Percentiles rank a stretch among this genome's conserved stretches.
These are phyloP conservation scores for Scaptomyza polygonia DNA, from an alignment of 2,888 invertebrate genomes.

Conservation along the genomic window DNA sequence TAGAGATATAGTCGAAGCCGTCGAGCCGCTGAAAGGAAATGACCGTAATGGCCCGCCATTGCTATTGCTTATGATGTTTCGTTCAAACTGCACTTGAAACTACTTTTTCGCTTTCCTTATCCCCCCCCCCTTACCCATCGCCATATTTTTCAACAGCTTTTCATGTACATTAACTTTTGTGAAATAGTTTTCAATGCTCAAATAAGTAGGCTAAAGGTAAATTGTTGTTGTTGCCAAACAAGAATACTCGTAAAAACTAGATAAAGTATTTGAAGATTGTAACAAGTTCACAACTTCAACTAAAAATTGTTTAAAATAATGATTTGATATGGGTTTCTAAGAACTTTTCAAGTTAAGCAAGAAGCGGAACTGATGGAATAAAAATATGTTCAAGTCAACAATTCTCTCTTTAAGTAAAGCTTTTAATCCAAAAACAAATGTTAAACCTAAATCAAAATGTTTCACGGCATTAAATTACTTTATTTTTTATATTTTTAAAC, in stretches of 20 bases:
- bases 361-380: neutral
- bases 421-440: too few relatives aligned
- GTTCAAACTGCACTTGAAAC: slow-evolving; percentile 62
- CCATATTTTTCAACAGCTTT: slow-evolving; percentile 11
- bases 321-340: neutral
- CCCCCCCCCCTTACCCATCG: neutral
- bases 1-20: slow-evolving; percentile 9
- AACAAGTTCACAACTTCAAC: neutral
- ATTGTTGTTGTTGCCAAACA: slow-evolving; percentile 7
- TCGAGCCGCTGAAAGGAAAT: slow-evolving; percentile 57
- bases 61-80: slow-evolving; percentile 72
- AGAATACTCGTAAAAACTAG: slow-evolving; percentile 10
- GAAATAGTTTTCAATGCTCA: neutral
- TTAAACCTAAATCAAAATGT: neutral
- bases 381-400: neutral
- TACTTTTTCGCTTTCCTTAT: slow-evolving; percentile 51
- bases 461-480: neutral
- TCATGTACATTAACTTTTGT: slow-evolving; percentile 35
- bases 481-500: neutral
- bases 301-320: neutral
- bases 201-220: slow-evolving; percentile 32
- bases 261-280: slow-evolving; percentile 15
- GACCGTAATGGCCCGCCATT: slow-evolving; percentile 67
- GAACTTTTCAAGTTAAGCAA: neutral
- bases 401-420: neutral